Evolutionary conservation across 2,113 vertebrate species (phyloP), one percentile per base, ranked within the genome.

Genomic region (Calonectris borealis): DNA sequence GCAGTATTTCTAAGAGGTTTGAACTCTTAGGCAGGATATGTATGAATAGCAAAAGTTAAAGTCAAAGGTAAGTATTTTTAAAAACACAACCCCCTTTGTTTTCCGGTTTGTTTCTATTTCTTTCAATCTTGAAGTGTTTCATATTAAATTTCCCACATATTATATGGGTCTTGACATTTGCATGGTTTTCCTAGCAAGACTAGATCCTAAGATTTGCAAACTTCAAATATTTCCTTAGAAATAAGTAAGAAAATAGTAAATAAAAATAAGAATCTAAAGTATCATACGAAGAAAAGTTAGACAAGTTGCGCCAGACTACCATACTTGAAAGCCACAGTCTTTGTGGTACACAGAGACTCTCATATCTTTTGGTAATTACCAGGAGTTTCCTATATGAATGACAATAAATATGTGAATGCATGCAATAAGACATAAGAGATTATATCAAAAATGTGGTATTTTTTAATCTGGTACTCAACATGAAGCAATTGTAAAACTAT

Each of bases 401-500:
- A 16, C 6, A 64, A 31, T 15, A 64, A 82, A 48, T 31, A 65
- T 9, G 11, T 44, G 54, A 40, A 78, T 34, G 13, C 13, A 51
- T 1, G 1, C 38, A n/a, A 16, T 4, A 40, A 21, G 9, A 42
- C 3, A 31, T n/a, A 64, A 80, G 8, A 79, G 80, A 61, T 27
- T 0, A 57, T 46, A 73, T 52, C 0, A 25, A 4, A 65, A 54
- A 49, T 16, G 10, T 36, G 1, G 2, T 34, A 7, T 6, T 62
- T 89, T 75, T 42, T 10, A 80, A 70, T 70, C 34, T 57, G 32
- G 44, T 83, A 40, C 8, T 80, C 55, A 78, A 31, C 1, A 7
- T 58, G n/a, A 83, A 72, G 8, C 2, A 72, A 61, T 8, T 77
- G 1, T 29, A 65, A 84, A 91, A 54, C 42, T 46, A 9, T 40